Evolutionary conservation across 2,888 invertebrate species (phyloP), one percentile per base, ranked within the genome.

Genomic region (Nemotelus nigrinus): DNA sequence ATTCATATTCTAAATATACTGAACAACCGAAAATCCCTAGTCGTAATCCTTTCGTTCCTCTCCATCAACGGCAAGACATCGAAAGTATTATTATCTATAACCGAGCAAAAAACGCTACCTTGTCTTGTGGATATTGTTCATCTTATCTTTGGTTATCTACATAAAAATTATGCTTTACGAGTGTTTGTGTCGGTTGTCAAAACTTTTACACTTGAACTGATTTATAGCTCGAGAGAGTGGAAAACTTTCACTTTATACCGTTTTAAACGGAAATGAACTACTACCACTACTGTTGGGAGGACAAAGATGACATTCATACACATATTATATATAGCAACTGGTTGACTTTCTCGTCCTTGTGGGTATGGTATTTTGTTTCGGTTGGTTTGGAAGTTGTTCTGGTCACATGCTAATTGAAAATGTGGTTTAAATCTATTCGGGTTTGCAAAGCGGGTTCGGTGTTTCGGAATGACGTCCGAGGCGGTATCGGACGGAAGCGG

Each of bases 151-250:
- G 50, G 53, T 50, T 10, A 68, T 53, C 70, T 70, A 43, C 70
- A 55, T 55, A 55, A 58, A 57, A 74, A 60, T 60, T 47, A 63
- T 60, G 60, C 50, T 74, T 63, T 60, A 41, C 60, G 74, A 74
- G 60, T 74, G 74, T 81, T 80, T 79, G 80, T 80, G 80, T 80
- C 79, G 80, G 83, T 82, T 84, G 84, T 84, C 84, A 83, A 82
- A 84, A 83, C 82, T 84, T 84, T 84, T 82, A 81, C 83, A 82
- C 83, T 83, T 82, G 81, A 81, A 80, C 82, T 83, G 83, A 84
- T 84, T 84, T 84, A 84, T 63, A 60, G 50, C 63, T 74, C 7
- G 47, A 47, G 6, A 44, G 48, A 74, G 60, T 60, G 63, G 74
- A 74, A 74, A 74, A 74, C 44, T 74, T 74, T 60, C 60, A 39